Base-by-base conservation (phyloP, 2,888 invertebrate species). In the Deilephila porcellus region DNA sequence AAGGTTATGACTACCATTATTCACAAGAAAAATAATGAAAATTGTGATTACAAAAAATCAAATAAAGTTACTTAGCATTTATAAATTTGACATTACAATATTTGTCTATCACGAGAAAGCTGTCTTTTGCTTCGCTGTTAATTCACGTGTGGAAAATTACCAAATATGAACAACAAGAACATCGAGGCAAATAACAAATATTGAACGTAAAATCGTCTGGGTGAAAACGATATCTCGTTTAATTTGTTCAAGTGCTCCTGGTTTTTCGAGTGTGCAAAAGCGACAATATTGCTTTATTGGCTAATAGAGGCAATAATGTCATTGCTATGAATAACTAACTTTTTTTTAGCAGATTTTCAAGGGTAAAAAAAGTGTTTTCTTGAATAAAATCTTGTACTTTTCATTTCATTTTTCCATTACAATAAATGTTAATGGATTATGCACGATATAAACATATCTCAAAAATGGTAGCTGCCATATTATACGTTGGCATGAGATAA, bases 181-280 rank as follows among this genome's bases (percentile, higher is more conserved):
- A 63, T 37, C 34, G 6, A n/a, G 34, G 37, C 20, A 37, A 64
- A 64, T 20, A 45, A 20, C 8, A 64, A 20, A 45, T 37, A 64
- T 20, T 64, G 45, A 37, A 45, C n/a, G 20, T 3, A 8, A 14
- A 34, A 63, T 17, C 52, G 25, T 67, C 67, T 52, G 20, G 25
- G 45, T 67, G 67, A 67, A 64, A 67, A 52, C 45, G 52, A 67
- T 25, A 52, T 52, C 64, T n/a, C 34, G n/a, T 45, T 25, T 52
- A 25, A 25, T 67, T 67, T 67, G 45, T 25, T 67, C 67, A 67
- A 67, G 45, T 67, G 67, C 25, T 67, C 20, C 17, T 52, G 45
- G 52, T 29, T 52, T 17, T 20, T 19, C 17, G 8, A 45, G 45
- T 25, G 17, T 52, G 11, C 5, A 14, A 60, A 60, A 25, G 25